Evolutionary conservation across 2,888 invertebrate species (phyloP).

Genomic region (Bellardia pandia): DNA sequence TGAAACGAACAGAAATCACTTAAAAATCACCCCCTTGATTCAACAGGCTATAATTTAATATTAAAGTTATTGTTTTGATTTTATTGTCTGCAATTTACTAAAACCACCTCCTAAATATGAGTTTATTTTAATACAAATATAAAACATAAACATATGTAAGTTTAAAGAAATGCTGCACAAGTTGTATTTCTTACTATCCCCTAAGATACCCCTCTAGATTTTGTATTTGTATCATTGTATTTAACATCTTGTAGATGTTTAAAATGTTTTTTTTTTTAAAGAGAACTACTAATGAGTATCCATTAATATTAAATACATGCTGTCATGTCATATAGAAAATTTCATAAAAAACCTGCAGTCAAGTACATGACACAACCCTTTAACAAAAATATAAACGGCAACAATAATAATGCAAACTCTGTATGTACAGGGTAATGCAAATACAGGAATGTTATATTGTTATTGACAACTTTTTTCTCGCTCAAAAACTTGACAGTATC

Average conservation of each 20-base stretch:
- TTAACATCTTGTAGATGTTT: constrained; percentile 53
- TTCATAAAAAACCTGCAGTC: constrained; percentile 67
- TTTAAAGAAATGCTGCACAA: background rate
- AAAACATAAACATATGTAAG: background rate
- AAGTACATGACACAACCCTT: constrained; percentile 70
- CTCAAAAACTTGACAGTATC: too few species aligned
- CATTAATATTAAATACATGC: constrained; percentile 80
- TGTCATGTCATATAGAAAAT: constrained; percentile 77
- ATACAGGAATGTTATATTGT: too few species aligned
- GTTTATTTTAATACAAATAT: constrained; percentile 1
- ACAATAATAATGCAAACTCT: background rate
- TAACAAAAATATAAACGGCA: constrained; percentile 36
- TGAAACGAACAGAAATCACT: too few species aligned
- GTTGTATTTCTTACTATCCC: constrained; percentile 18
- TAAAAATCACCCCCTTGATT: too few species aligned
- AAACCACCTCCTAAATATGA: constrained; percentile 6
- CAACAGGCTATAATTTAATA: background rate
- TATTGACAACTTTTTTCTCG: too few species aligned
- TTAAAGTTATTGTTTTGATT: constrained; percentile 25
- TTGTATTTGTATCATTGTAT: constrained; percentile 14
- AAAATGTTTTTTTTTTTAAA: constrained; percentile 56
- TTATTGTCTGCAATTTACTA: constrained; percentile 17
- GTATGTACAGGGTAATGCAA: background rate
- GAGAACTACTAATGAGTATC: constrained; percentile 79
- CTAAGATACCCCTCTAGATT: background rate